These are phyloP conservation scores for Ia io DNA, from an alignment of 2,113 vertebrate genomes.

Conservation along the genomic window DNA sequence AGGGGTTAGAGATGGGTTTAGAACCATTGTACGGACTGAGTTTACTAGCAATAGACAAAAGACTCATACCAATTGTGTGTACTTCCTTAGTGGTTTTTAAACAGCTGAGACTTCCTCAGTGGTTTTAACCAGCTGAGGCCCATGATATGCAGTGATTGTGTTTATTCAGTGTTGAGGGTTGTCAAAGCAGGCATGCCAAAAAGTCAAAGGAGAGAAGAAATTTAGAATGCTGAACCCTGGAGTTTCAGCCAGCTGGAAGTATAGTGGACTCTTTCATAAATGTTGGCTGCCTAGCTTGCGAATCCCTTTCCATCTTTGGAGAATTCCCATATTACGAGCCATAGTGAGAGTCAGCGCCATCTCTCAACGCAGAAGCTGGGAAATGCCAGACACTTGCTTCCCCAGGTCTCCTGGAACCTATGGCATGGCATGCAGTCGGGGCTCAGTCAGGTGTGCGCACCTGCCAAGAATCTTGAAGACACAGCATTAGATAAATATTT, in stretches of 20 bases:
- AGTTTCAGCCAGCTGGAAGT: not conserved
- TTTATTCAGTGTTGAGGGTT: not conserved
- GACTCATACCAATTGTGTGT: not conserved
- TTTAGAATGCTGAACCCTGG: not conserved
- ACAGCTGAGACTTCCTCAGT: not conserved
- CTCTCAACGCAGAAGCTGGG: not conserved
- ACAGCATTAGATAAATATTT: not conserved
- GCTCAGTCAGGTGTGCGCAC: not conserved
- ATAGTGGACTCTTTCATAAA: not conserved
- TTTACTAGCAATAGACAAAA: slow-evolving; percentile 14
- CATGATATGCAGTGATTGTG: not conserved
- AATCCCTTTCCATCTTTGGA: not conserved
- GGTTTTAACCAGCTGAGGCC: not conserved
- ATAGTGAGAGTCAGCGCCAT: not conserved
- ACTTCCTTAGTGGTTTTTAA: not conserved
- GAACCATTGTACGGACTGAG: not conserved
- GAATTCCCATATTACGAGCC: not conserved
- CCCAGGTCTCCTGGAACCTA: not conserved
- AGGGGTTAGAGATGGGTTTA: not conserved
- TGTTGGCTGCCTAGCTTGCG: not conserved
- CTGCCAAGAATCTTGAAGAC: not conserved
- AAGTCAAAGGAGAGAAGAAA: slow-evolving; percentile 34
- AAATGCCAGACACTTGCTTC: not conserved
- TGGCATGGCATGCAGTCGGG: not conserved
- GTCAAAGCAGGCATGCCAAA: not conserved